Conservation (phyloP, 2,797 vertebrate species). For the Hapalemur alaotrensis region DNA sequence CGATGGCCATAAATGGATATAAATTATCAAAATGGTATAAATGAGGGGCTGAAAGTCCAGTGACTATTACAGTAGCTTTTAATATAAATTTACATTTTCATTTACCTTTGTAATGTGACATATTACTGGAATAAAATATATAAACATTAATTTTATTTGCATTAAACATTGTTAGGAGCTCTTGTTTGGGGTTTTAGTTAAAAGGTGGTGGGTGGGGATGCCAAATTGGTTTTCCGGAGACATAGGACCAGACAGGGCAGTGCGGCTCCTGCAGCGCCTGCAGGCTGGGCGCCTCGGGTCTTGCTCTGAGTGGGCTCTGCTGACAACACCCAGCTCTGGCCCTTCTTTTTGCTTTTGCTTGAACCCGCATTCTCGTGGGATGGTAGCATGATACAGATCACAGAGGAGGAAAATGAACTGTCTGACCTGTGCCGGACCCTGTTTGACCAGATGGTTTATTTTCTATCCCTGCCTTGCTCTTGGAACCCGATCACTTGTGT, state of each 20-base stretch:
- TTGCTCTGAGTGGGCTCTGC: conserved; percentile 94
- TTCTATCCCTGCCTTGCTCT: conserved; percentile 88
- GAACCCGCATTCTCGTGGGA: conserved; percentile 77
- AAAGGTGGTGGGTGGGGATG: not conserved
- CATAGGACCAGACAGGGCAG: conserved; percentile 51
- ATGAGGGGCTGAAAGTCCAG: conserved; percentile 95
- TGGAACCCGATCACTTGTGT: conserved; percentile 84
- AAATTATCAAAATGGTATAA: conserved; percentile 84
- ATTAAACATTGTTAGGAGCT: not conserved
- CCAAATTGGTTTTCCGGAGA: conserved; percentile 72
- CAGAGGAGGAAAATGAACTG: conserved; percentile 68
- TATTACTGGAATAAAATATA: conserved; percentile 26
- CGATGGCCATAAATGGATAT: conserved; percentile 70
- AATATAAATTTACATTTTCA: conserved; percentile 34
- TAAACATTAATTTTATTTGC: conserved; percentile 1
- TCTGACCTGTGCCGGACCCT: not conserved
- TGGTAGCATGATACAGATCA: conserved; percentile 74
- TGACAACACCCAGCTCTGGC: conserved; percentile 80
- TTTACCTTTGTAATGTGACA: conserved; percentile 64
- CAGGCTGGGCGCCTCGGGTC: conserved; percentile 87
- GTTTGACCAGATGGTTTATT: conserved; percentile 89
- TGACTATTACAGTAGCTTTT: conserved; percentile 85
- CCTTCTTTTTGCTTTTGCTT: conserved; percentile 82
- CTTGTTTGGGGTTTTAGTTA: not conserved
- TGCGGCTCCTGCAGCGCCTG: conserved; percentile 75